A percentile compares a stretch with the other conserved stretches of the same genome.
Evolutionary conservation across 2,797 vertebrate genomes (phyloP).

Genomic region (Anguilla pacifica): DNA sequence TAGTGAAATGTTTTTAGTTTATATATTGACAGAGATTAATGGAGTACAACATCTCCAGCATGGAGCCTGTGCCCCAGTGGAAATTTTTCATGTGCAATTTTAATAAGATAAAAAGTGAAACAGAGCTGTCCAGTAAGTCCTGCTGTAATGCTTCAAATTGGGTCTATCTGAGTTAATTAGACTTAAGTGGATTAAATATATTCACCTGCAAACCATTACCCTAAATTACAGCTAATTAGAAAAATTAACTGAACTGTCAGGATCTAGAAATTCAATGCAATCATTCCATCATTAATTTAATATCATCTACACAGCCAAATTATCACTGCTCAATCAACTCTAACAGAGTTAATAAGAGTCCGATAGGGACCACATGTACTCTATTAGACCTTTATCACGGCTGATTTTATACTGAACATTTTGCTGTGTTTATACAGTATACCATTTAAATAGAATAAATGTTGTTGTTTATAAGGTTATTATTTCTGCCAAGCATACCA

Average conservation of each 20-base stretch:
- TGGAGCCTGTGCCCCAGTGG: constrained; percentile 4
- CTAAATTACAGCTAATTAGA: constrained; percentile 15
- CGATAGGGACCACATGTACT: not conserved
- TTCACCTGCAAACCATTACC: constrained; percentile 5
- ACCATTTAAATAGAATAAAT: not conserved
- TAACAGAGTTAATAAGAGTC: not conserved
- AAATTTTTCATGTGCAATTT: constrained; percentile 20
- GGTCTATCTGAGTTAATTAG: constrained; percentile 24
- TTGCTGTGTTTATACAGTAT: not conserved
- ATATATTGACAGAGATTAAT: constrained; percentile 14
- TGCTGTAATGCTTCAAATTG: constrained; percentile 20
- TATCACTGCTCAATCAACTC: constrained; percentile 5
- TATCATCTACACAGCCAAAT: constrained; percentile 4
- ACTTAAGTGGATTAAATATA: constrained; percentile 14
- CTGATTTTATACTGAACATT: not conserved
- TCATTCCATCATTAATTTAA: constrained; percentile 8
- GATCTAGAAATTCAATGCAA: constrained; percentile 6
- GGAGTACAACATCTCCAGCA: constrained; percentile 16
- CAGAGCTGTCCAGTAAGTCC: not conserved
- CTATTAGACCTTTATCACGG: not conserved
- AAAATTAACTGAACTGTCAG: constrained; percentile 25
- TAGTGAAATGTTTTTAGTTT: constrained; percentile 15
- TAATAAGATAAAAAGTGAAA: constrained; percentile 21
- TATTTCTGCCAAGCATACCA: not conserved
- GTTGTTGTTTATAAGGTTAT: not conserved